Percentiles rank a stretch among this genome's conserved stretches.
phyloP scores from a whole-genome alignment of 2,113 vertebrate species.

The Chaenocephalus aceratus region DNA sequence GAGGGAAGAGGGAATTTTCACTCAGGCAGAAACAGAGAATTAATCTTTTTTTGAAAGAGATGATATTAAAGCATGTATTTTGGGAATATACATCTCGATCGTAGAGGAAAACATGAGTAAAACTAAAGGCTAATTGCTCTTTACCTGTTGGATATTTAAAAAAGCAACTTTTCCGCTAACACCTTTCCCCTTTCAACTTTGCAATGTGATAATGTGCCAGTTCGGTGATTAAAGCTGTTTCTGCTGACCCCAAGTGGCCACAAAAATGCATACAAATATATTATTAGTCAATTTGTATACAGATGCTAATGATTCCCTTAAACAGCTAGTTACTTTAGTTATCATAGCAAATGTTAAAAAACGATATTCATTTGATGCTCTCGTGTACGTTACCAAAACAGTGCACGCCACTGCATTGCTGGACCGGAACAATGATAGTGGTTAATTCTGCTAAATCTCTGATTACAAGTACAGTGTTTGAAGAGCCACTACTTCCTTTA shows the following conservation, averaged over 20 bases:
- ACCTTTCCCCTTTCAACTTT: too few species aligned
- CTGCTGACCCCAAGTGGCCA: background rate
- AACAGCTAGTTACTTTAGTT: background rate
- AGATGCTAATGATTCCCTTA: background rate
- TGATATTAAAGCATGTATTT: background rate
- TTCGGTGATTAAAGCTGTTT: background rate
- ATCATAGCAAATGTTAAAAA: background rate
- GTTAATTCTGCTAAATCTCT: background rate
- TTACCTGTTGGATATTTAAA: background rate
- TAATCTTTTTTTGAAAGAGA: background rate
- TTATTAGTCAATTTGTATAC: too few species aligned
- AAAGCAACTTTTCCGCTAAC: too few species aligned
- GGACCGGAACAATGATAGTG: background rate
- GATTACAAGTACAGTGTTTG: background rate
- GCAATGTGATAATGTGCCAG: background rate
- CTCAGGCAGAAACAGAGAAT: background rate
- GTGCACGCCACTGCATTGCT: background rate
- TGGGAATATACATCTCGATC: background rate
- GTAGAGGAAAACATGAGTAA: background rate
- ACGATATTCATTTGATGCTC: background rate
- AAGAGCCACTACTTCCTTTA: background rate
- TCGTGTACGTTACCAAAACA: background rate
- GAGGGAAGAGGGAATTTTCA: constrained; percentile 1
- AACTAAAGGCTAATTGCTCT: background rate
- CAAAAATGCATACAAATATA: background rate